Conservation (phyloP, 2,797 vertebrate genomes). For the Sarcoramphus papa region DNA sequence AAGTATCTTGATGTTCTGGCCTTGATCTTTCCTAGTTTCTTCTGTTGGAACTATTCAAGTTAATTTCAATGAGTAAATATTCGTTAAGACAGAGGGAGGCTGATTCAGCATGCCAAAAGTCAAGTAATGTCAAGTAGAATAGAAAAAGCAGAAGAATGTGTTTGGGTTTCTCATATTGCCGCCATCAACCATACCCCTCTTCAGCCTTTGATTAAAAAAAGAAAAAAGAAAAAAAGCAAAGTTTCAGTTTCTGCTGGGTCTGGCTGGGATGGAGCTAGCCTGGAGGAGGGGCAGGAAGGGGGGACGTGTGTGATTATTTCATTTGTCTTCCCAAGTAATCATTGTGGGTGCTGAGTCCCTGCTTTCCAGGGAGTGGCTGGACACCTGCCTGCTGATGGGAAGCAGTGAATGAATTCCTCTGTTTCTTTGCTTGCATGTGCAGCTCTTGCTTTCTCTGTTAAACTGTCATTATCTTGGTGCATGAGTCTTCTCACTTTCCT, state of each 20-base stretch:
- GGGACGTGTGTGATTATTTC: background rate
- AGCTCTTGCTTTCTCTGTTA: background rate
- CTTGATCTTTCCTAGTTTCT: background rate
- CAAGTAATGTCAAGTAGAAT: background rate
- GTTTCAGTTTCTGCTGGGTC: background rate
- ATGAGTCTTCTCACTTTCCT: background rate
- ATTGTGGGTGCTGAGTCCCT: rapidly evolving
- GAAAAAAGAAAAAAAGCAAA: background rate
- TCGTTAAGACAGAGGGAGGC: background rate
- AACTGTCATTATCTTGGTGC: background rate
- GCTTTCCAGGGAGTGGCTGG: background rate
- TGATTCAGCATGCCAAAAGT: background rate
- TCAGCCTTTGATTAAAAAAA: background rate
- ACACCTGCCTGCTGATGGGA: background rate
- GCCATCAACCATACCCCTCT: rapidly evolving
- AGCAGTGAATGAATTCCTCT: background rate
- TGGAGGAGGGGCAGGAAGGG: background rate
- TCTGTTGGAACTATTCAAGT: background rate
- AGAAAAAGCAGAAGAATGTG: background rate
- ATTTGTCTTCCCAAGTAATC: background rate
- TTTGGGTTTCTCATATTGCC: background rate
- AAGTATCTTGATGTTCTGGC: background rate
- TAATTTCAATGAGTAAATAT: background rate
- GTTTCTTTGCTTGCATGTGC: background rate
- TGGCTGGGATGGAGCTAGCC: background rate